Evolutionary conservation across 2,797 vertebrate genomes (phyloP), one percentile per base, ranked within the genome.

Genomic region (Pangasius macronema): DNA sequence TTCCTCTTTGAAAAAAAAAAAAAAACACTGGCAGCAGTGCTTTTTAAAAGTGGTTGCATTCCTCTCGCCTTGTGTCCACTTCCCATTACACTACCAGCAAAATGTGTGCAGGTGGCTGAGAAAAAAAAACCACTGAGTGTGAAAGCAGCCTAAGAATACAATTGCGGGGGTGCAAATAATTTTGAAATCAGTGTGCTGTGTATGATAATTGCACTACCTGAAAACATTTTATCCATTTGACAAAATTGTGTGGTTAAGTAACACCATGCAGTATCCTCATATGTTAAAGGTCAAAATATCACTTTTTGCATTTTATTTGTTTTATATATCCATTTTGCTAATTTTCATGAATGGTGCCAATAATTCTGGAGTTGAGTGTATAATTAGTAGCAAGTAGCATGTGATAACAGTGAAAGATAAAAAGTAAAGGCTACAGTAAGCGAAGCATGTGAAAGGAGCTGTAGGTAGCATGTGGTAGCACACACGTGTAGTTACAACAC

Each of bases 381-480:
- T 24, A 53, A 53, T 83, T 83, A 83, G 46, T 51, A 2, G 70
- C 36, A 70, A 81, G 22, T 63, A 73, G 75, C n/a, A 59, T 80
- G 55, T 80, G 55, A 59, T 59, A 39, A 87, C 39, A 72, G 2
- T 65, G 57, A 67, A 67, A 42, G 59, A 49, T 46, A 42, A 42
- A 42, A 42, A 42, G 33, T 53, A 33, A 77, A 68, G 55, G 36
- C 14, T 20, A 42, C 42, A 42, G 42, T 8, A 63, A 82, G 59
- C 11, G n/a, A 14, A 33, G 57, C 27, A 33, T 76, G 79, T 70
- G n/a, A 68, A 59, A 86, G 70, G 27, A 81, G 73, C 22, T 68
- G 76, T 57, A 79, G 67, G 36, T n/a, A 86, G 81, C 68, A 63
- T 72, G 55, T n/a, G 57, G 82, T 75, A 70, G 18, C 59, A 85